These are phyloP conservation scores for Sarcophaga peregrina DNA, from an alignment of 1,140 invertebrate genomes.

Conservation along the genomic window DNA sequence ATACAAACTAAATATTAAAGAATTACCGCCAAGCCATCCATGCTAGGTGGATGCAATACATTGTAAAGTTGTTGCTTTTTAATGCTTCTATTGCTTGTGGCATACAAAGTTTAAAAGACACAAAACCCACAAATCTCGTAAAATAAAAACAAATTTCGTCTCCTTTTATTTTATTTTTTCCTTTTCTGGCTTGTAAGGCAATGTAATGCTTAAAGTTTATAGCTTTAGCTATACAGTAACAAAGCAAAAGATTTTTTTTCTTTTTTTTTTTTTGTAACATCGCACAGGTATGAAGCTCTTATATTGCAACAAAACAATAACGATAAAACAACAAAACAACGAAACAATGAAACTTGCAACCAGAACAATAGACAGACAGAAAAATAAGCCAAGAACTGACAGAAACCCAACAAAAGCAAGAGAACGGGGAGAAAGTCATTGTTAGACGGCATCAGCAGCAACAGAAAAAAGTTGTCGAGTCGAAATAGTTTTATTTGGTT, in stretches of 20 bases:
- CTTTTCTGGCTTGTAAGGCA: not conserved
- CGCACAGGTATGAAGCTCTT: too few species aligned
- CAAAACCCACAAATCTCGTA: conserved; percentile 4
- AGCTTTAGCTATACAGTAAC: not conserved
- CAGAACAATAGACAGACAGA: not conserved
- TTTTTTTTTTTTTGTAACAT: too few species aligned
- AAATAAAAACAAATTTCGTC: not conserved
- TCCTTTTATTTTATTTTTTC: not conserved
- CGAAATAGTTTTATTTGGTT: conserved; percentile 13
- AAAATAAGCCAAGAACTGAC: not conserved
- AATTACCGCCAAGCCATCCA: not conserved
- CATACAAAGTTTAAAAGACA: conserved; percentile 22
- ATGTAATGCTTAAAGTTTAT: not conserved
- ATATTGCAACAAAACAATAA: too few species aligned
- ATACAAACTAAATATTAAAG: not conserved
- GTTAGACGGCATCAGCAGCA: not conserved
- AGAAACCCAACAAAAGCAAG: not conserved
- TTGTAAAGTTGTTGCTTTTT: not conserved
- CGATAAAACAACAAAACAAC: too few species aligned
- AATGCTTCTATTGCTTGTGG: not conserved
- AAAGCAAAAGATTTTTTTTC: too few species aligned
- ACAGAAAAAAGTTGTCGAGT: not conserved
- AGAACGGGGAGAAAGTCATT: not conserved
- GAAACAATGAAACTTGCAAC: too few species aligned
- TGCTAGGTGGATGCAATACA: not conserved